These are phyloP conservation scores for Leucoraja ocellata DNA, from an alignment of 2,797 vertebrate genomes.

Conservation along the genomic window DNA sequence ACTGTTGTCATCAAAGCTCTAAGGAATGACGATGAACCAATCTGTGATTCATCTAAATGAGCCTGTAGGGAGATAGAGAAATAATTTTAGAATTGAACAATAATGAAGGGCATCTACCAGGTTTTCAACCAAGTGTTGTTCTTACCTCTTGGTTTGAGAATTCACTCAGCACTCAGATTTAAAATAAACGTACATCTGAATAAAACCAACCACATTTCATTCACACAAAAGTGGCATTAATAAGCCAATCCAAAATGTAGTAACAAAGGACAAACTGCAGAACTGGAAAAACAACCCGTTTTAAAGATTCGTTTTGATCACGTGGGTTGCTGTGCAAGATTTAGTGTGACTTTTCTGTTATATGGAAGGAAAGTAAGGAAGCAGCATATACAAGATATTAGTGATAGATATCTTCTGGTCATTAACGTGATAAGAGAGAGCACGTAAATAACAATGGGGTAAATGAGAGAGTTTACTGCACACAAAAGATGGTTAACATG, in stretches of 20 bases:
- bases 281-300: background rate
- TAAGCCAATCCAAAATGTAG: background rate
- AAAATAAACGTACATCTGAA: background rate
- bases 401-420: background rate
- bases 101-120: background rate
- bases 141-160: background rate
- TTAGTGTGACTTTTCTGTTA: background rate
- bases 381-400: background rate
- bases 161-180: background rate
- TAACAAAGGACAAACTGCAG: background rate
- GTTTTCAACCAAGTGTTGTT: background rate
- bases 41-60: constrained; percentile 87
- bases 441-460: too few relatives aligned
- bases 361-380: background rate
- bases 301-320: background rate
- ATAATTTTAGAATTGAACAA: constrained; percentile 21
- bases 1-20: constrained; percentile 97
- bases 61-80: constrained; percentile 58
- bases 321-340: background rate
- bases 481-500: background rate
- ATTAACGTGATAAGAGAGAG: background rate
- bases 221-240: background rate
- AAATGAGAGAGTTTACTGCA: background rate
- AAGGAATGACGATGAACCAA: constrained; percentile 91
- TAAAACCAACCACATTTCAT: background rate